phyloP scores from a whole-genome alignment of 2,113 vertebrate species.

The Larimichthys crocea region DNA sequence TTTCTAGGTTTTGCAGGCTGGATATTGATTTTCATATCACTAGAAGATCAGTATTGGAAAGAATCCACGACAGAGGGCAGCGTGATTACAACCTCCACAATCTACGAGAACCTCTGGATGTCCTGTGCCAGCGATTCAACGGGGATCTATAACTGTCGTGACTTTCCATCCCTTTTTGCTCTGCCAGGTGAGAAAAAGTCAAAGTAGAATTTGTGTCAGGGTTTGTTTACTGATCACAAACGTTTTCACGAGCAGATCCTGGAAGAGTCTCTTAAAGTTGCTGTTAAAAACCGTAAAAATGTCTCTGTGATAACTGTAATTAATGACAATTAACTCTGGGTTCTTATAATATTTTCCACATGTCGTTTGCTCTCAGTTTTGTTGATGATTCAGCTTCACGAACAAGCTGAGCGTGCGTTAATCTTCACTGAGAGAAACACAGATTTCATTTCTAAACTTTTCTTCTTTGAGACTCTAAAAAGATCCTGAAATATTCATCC shows the following conservation, averaged over 20 bases:
- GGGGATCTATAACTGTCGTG: conserved; percentile 88
- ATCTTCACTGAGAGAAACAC: not conserved
- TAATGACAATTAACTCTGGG: not conserved
- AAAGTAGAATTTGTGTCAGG: not conserved
- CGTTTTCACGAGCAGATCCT: not conserved
- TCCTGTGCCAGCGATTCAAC: conserved; percentile 91
- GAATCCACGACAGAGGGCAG: conserved; percentile 84
- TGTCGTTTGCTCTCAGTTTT: not conserved
- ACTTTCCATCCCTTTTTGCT: conserved; percentile 90
- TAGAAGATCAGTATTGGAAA: conserved; percentile 86
- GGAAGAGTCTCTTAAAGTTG: not conserved
- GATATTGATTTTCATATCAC: conserved; percentile 82
- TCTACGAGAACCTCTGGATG: conserved; percentile 94
- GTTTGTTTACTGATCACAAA: not conserved
- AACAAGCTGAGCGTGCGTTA: conserved; percentile 45
- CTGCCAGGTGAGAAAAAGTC: conserved; percentile 84
- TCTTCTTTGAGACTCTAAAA: conserved; percentile 4
- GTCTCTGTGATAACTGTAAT: not conserved
- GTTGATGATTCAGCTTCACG: conserved; percentile 41
- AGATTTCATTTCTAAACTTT: not conserved
- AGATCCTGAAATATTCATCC: not conserved
- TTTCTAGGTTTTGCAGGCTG: conserved; percentile 83
- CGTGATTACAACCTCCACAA: conserved; percentile 87
- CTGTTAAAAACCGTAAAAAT: not conserved
- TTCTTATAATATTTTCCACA: not conserved